These are phyloP conservation scores for Chrysopilus asiliformis DNA, from an alignment of 2,888 invertebrate genomes.

Conservation along the genomic window DNA sequence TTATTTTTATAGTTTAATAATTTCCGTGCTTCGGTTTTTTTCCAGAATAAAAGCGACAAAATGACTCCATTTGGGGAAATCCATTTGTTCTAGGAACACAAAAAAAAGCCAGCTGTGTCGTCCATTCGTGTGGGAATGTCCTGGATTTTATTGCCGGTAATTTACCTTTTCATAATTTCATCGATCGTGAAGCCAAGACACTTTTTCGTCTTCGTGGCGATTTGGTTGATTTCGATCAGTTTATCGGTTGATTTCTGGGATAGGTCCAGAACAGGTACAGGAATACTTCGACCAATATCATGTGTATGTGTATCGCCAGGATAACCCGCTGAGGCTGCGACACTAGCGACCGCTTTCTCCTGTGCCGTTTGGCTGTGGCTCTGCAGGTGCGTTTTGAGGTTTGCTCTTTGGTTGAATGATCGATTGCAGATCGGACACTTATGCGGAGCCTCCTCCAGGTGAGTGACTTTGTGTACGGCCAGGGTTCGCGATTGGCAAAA, in stretches of 20 bases:
- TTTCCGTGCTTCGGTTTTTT: too few species aligned
- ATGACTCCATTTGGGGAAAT: too few species aligned
- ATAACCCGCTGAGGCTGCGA: too few species aligned
- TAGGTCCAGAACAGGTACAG: slow-evolving; percentile 39
- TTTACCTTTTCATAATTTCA: slow-evolving; percentile 75
- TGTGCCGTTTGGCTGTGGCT: slow-evolving; percentile 52
- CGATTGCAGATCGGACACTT: slow-evolving; percentile 82
- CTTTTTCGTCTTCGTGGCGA: slow-evolving; percentile 35
- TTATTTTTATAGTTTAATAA: too few species aligned
- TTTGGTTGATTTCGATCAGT: slow-evolving; percentile 9
- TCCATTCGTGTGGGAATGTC: too few species aligned
- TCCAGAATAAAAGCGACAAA: too few species aligned
- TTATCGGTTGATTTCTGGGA: slow-evolving; percentile 35
- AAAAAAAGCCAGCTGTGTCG: too few species aligned
- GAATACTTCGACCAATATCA: slow-evolving; percentile 8
- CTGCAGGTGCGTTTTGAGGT: slow-evolving; percentile 77
- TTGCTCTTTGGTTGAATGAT: slow-evolving; percentile 84
- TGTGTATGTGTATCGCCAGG: too few species aligned
- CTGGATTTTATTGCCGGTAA: too few species aligned
- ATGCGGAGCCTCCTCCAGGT: slow-evolving; percentile 86
- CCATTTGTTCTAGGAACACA: too few species aligned
- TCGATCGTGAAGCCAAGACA: slow-evolving; percentile 71
- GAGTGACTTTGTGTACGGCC: slow-evolving; percentile 89
- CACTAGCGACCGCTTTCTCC: slow-evolving; percentile 14
- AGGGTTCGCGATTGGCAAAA: slow-evolving; percentile 95